Conservation (phyloP, 2,888 invertebrate species). For the Celastrina argiolus region DNA sequence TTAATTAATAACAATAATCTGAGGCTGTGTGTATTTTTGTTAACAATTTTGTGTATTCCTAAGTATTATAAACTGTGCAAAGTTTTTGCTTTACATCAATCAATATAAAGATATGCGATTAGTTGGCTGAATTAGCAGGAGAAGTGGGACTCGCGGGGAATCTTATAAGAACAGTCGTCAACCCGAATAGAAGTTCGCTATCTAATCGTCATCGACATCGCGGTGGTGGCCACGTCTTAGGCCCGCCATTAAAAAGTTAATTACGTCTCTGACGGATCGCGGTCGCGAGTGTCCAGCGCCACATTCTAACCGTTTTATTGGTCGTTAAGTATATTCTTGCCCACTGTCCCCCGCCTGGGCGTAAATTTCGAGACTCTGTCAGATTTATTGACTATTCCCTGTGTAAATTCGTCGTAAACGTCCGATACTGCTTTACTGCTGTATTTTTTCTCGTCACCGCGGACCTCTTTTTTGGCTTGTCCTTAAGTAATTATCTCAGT, state of each 20-base stretch:
- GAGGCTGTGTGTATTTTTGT: no score
- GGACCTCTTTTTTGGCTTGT: neutral
- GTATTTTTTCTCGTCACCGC: slow-evolving; percentile 23
- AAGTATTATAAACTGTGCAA: no score
- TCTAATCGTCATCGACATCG: neutral
- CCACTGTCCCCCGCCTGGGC: slow-evolving; percentile 51
- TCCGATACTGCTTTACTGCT: slow-evolving; percentile 67
- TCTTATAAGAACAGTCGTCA: neutral
- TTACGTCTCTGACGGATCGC: slow-evolving; percentile 54
- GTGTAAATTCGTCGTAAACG: slow-evolving; percentile 74
- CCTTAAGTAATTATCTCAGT: slow-evolving; percentile 18
- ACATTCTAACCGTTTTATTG: slow-evolving; percentile 57
- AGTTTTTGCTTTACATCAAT: no score
- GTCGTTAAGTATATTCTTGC: slow-evolving; percentile 49
- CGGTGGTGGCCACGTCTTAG: slow-evolving; percentile 16
- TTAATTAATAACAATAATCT: no score
- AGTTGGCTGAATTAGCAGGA: no score
- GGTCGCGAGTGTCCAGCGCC: slow-evolving; percentile 50
- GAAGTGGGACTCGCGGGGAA: neutral
- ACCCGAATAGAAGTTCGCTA: neutral
- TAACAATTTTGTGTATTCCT: no score
- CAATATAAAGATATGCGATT: no score
- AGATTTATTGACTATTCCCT: slow-evolving; percentile 71
- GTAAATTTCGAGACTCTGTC: slow-evolving; percentile 69
- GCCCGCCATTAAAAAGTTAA: slow-evolving; percentile 46